Base-by-base conservation (phyloP, 2,797 vertebrate species). In the Enteromius unitaeniatus region DNA sequence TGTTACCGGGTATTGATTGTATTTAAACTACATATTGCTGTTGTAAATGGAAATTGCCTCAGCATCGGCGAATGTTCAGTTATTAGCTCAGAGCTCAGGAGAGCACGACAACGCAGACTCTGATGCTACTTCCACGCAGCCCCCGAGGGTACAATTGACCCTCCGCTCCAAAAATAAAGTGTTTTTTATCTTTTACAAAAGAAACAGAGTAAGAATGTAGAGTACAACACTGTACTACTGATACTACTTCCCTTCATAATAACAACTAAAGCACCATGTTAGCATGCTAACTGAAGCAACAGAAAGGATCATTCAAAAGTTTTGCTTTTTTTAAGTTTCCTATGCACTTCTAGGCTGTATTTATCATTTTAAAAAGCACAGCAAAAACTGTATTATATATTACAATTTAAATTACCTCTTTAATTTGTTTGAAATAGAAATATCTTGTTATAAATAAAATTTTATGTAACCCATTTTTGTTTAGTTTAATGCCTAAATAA, bases 31-130 rank as follows among this genome's bases (percentile, higher is more conserved):
- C 87, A 87, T 92, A 79, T 90, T 89, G 90, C 47, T 87, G 87
- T 91, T 93, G 92, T 94, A 92, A 80, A 90, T 92, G 93, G 91
- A 93, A 94, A 95, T 95, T 94, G 92, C 91, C 86, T 91, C 91
- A 88, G 92, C 93, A 92, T 92, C 89, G 90, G 92, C 14, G 14
- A 49, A 60, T 42, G 40, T 84, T 77, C 72, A 58, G 81, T 62
- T 82, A 82, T 82, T 82, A 81, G 68, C 42, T 47, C 60, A 75
- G 72, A 34, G 73, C 49, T 77, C 74, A 84, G 65, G 74, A 60
- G 82, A 84, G 82, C 64, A 84, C 49, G 75, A 78, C 51, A 37
- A 78, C 15, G 1, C 49, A 70, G 6, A 58, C 64, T 77, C n/a
- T 77, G 23, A 49, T 62, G 65, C 65, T 60, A 77, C 75, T 40